phyloP scores from a whole-genome alignment of 2,888 invertebrate species.

The Hydrotaea cyrtoneurina region DNA sequence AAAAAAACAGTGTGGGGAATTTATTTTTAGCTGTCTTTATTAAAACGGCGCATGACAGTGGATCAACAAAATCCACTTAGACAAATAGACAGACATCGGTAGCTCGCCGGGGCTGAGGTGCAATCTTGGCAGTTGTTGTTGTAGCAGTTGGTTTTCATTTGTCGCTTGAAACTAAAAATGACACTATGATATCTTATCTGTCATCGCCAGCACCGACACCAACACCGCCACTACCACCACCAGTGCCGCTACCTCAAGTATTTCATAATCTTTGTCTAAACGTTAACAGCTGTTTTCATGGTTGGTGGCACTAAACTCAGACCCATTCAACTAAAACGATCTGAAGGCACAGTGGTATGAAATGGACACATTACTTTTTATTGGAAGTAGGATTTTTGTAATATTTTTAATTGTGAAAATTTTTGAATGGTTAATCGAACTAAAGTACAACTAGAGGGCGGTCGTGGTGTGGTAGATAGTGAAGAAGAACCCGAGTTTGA shows the following conservation, averaged over 20 bases:
- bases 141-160: slow-evolving; percentile 3
- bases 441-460: too few relatives aligned
- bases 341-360: neutral
- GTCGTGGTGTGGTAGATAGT: too few relatives aligned
- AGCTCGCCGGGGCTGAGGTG: neutral
- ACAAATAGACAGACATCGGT: neutral
- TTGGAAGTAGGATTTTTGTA: too few relatives aligned
- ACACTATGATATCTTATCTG: neutral
- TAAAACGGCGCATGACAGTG: too few relatives aligned
- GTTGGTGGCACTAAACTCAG: neutral
- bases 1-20: neutral
- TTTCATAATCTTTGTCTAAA: neutral
- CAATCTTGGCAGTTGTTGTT: too few relatives aligned
- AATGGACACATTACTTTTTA: too few relatives aligned
- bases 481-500: too few relatives aligned
- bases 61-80: neutral
- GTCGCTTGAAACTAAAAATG: neutral
- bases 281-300: slow-evolving; percentile 8
- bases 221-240: neutral
- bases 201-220: neutral
- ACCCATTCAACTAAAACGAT: neutral
- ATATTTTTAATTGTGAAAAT: too few relatives aligned
- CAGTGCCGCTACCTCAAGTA: neutral
- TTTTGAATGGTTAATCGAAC: too few relatives aligned
- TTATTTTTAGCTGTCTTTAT: too few relatives aligned